phyloP scores from a whole-genome alignment of 2,888 invertebrate species.

The Neria commutata region DNA sequence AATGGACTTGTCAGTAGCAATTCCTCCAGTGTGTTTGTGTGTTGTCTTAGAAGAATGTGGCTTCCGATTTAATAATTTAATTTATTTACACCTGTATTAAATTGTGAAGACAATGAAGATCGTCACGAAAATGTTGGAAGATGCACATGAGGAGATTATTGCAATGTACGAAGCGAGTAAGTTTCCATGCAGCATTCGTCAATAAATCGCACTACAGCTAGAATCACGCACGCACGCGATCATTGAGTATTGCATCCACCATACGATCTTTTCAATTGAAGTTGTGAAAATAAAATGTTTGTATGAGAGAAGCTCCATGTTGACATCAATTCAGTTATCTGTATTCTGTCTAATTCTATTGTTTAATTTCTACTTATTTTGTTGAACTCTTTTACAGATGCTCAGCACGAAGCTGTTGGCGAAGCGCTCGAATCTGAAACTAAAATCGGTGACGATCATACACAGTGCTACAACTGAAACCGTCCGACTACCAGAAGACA shows the following conservation, averaged over 20 bases:
- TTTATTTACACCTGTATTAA: neutral
- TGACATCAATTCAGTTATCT: conserved; percentile 1
- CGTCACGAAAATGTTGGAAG: conserved; percentile 46
- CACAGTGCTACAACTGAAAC: conserved; percentile 90
- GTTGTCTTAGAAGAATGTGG: no score
- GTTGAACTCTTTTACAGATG: conserved; percentile 69
- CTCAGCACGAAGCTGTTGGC: conserved; percentile 81
- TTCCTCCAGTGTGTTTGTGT: no score
- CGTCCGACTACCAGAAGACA: conserved; percentile 79
- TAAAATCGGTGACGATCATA: conserved; percentile 86
- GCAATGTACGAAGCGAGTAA: conserved; percentile 24
- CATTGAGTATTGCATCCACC: neutral
- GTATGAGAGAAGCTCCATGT: neutral
- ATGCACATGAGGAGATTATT: conserved; percentile 48
- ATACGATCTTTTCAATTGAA: neutral
- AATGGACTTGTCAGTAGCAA: no score
- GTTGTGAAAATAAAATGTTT: neutral
- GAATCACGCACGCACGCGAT: neutral
- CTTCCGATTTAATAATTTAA: no score
- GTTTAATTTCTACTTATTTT: neutral
- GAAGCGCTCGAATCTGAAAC: conserved; percentile 78
- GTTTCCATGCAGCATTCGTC: conserved; percentile 6
- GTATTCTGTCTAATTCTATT: neutral
- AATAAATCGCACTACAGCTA: conserved; percentile 1
- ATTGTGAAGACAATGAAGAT: conserved; percentile 46